Base-by-base conservation (phyloP, 2,888 invertebrate genomes). In the Platerodrilus igneus region DNA sequence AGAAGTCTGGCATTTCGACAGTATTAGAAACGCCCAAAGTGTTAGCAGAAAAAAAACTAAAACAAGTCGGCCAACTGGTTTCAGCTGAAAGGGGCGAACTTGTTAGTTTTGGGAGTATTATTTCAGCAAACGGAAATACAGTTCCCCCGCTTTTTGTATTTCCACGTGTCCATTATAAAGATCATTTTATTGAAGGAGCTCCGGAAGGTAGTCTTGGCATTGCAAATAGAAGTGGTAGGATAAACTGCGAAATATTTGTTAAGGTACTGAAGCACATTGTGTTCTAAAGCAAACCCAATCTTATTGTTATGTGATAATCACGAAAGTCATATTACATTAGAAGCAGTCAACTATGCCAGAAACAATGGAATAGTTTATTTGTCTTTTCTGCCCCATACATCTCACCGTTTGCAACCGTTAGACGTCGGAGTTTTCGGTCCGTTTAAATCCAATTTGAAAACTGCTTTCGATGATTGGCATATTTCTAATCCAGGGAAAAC, bases 251-350 rank as follows among this genome's bases (percentile, higher is more conserved):
- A n/a, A n/a, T n/a, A n/a, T n/a, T n/a, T n/a, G n/a, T n/a, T n/a
- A n/a, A n/a, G n/a, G n/a, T n/a, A n/a, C n/a, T n/a, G n/a, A n/a
- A n/a, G n/a, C n/a, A n/a, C n/a, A n/a, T n/a, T n/a, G n/a, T n/a
- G n/a, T n/a, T n/a, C 53, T 7, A 47, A 47, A 26, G 54, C 56
- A 1, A 51, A 48, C 30, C 51, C 41, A 14, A 50, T 54, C 63
- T 18, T 35, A 17, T 6, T 25, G 2, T 27, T 35, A 17, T 27
- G 2, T 17, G 35, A 35, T 19, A 35, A 35, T 20, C 26, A 35
- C 14, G 20, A 35, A 26, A 27, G 13, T 14, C 26, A 27, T 17
- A 20, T 35, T 19, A 26, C 14, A 8, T 16, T 35, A 13, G 7
- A 35, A 10, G 18, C 27, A 11, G 18, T 35, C 7, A 35, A 16